phyloP scores from a whole-genome alignment of 1,140 invertebrate genomes.

The Cyclina sinensis region DNA sequence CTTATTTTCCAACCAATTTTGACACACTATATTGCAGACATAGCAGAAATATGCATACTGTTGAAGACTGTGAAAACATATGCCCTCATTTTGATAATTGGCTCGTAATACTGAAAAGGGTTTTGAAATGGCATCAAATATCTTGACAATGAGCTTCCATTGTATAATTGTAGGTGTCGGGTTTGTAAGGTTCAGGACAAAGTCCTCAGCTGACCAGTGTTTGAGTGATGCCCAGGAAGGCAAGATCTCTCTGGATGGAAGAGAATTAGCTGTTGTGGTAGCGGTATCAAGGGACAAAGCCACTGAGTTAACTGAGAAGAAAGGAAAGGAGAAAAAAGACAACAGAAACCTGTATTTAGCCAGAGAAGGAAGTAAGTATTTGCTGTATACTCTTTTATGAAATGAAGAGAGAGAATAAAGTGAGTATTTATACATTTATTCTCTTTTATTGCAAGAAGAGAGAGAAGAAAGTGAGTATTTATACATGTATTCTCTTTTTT shows the following conservation, averaged over 20 bases:
- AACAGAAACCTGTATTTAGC: conserved; percentile 96
- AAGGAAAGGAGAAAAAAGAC: conserved; percentile 91
- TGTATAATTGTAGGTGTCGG: conserved; percentile 82
- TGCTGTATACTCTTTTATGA: not conserved
- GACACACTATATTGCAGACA: conserved; percentile 89
- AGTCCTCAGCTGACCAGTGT: conserved; percentile 80
- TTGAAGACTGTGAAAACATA: too few relatives aligned
- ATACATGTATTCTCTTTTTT: too few relatives aligned
- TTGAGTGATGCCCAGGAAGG: conserved; percentile 71
- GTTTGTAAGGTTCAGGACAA: conserved; percentile 84
- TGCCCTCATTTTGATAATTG: too few relatives aligned
- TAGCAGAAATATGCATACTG: too few relatives aligned
- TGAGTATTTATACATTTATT: too few relatives aligned
- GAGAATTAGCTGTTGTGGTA: conserved; percentile 91
- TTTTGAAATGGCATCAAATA: too few relatives aligned
- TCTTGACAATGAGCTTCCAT: too few relatives aligned
- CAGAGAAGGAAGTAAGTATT: conserved; percentile 94
- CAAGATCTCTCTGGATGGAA: conserved; percentile 87
- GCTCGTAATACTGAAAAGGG: too few relatives aligned
- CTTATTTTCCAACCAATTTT: too few relatives aligned
- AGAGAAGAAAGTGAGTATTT: too few relatives aligned
- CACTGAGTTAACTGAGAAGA: conserved; percentile 82
- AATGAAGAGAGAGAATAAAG: not conserved
- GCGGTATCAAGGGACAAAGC: conserved; percentile 92
- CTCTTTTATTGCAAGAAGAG: too few relatives aligned